Evolutionary conservation across 1,140 invertebrate genomes (phyloP).

Genomic region (Cyclina sinensis): DNA sequence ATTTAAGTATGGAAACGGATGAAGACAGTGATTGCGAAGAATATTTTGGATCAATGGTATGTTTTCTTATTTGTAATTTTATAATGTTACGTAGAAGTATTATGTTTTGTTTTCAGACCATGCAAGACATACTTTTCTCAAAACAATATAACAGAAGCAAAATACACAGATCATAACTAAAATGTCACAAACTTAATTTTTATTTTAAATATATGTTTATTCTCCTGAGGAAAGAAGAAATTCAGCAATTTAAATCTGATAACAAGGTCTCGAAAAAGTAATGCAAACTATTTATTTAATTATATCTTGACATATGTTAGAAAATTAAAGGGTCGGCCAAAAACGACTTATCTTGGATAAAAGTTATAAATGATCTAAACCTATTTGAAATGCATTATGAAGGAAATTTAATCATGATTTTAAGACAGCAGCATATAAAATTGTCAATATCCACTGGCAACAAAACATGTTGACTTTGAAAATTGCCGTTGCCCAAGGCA

Average conservation of each 20-base stretch:
- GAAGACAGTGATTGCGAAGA: not conserved
- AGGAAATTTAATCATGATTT: too few species aligned
- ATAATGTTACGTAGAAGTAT: too few species aligned
- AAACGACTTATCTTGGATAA: not conserved
- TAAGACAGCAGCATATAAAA: too few species aligned
- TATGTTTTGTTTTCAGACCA: too few species aligned
- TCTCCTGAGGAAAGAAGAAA: not conserved
- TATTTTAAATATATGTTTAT: too few species aligned
- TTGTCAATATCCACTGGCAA: too few species aligned
- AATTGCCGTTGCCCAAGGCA: not conserved
- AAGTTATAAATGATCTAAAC: too few species aligned
- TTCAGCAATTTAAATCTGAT: not conserved
- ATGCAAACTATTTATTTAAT: not conserved
- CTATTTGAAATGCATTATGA: too few species aligned
- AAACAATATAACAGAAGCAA: too few species aligned
- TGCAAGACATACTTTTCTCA: too few species aligned
- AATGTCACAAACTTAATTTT: too few species aligned
- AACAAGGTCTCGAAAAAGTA: not conserved
- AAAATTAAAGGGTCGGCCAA: not conserved
- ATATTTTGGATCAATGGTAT: not conserved
- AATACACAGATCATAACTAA: too few species aligned
- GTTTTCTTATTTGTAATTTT: not conserved
- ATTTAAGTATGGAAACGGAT: slow-evolving; percentile 1
- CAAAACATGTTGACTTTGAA: not conserved
- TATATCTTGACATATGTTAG: not conserved